These are phyloP conservation scores for Neoaliturus tenellus DNA, from an alignment of 2,888 invertebrate genomes.

Conservation along the genomic window DNA sequence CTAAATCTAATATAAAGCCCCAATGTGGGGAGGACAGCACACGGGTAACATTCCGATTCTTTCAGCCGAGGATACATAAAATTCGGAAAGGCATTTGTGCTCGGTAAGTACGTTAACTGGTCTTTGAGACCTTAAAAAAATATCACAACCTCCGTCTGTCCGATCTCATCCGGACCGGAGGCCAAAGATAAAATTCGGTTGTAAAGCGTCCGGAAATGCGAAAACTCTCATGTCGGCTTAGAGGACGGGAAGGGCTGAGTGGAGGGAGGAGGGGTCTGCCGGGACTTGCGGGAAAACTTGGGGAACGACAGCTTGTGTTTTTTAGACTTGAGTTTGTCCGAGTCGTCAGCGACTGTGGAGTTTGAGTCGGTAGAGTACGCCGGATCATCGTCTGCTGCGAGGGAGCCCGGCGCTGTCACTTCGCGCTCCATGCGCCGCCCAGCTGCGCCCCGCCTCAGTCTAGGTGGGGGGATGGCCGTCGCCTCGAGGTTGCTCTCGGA, in stretches of 20 bases:
- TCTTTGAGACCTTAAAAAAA: not conserved
- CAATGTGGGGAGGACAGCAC: constrained; percentile 39
- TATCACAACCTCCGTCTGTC: constrained; percentile 40
- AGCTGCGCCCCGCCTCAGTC: constrained; percentile 64
- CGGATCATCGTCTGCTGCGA: constrained; percentile 76
- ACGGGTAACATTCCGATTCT: constrained; percentile 37
- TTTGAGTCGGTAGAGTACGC: constrained; percentile 81
- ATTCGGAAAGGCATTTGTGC: constrained; percentile 46
- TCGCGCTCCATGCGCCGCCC: constrained; percentile 68
- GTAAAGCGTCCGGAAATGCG: not conserved
- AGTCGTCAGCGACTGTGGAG: constrained; percentile 71
- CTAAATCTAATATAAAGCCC: constrained; percentile 36
- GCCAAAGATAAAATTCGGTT: not conserved
- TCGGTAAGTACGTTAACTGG: constrained; percentile 1
- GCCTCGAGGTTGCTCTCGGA: constrained; percentile 62
- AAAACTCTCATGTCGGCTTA: constrained; percentile 40
- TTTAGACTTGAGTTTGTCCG: constrained; percentile 59
- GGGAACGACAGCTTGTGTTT: constrained; percentile 63
- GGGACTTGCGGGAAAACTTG: constrained; percentile 63
- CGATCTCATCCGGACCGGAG: not conserved
- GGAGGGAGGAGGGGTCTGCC: constrained; percentile 59
- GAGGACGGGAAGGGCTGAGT: constrained; percentile 7
- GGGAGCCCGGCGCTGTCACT: constrained; percentile 54
- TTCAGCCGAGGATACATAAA: not conserved
- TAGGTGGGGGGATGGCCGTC: constrained; percentile 65